Evolutionary conservation across 2,113 vertebrate genomes (phyloP), one percentile per base, ranked within the genome.

Genomic region (Phyllostomus discolor): DNA sequence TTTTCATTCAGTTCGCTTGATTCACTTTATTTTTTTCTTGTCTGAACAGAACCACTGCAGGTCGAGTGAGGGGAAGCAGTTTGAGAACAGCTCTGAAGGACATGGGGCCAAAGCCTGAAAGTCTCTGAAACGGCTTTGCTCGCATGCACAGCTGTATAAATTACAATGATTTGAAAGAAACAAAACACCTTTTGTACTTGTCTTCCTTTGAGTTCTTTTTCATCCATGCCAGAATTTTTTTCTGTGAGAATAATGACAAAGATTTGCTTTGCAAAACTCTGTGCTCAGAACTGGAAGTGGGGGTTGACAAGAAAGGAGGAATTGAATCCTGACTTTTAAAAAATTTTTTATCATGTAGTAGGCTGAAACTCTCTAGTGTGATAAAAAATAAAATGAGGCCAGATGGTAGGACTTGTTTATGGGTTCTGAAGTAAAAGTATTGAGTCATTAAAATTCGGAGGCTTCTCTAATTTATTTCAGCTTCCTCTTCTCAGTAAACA

Each of bases 361-460:
- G 90, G 95, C 88, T 95, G 97, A 94, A 91, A 92, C 75, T 91
- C 94, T 95, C 90, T 24, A 15, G 81, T 96, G 84, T 94, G 91
- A 96, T 97, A 96, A 95, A 97, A 97, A 97, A 96, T 95, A 94
- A 97, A 92, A 95, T 46, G 48, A 97, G 26, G 72, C 89, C 96
- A 97, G 93, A 97, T 97, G 96, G 96, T 94, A 96, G 76, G 83
- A 92, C 64, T 93, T 96, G 91, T 95, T 97, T 97, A 95, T 97
- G 95, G 64, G 19, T 83, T 96, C 59, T 91, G 66, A 97, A 97
- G 81, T 88, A 62, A 85, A 96, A 97, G 76, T 88, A 96, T 80
- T 92, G 96, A 96, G 85, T 96, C 85, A 88, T 95, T 97, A 76
- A 93, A 92, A 93, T 94, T n/a, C 82, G 48, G 95, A 94, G 66